Evolutionary conservation across 2,113 vertebrate genomes (phyloP).

Genomic region (Sinocyclocheilus rhinocerous): DNA sequence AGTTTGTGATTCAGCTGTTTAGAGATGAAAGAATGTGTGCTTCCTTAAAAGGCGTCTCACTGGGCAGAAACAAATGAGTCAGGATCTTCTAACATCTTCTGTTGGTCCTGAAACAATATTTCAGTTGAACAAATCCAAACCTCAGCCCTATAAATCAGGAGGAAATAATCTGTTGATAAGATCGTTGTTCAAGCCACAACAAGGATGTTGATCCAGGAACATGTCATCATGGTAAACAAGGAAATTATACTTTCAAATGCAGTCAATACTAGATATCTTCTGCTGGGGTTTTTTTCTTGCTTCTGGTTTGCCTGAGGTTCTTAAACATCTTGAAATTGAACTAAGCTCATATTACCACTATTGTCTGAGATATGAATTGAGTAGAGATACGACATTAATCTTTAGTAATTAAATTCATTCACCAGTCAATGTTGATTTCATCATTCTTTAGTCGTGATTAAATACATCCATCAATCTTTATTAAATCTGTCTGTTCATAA

Average conservation of each 20-base stretch:
- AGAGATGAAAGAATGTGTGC: not conserved
- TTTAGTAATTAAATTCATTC: not conserved
- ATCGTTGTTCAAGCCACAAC: not conserved
- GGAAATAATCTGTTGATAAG: not conserved
- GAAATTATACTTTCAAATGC: not conserved
- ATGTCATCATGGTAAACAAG: not conserved
- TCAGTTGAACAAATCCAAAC: not conserved
- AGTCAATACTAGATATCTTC: not conserved
- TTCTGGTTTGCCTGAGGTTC: not conserved
- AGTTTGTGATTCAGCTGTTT: constrained; percentile 21
- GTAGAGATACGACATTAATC: not conserved
- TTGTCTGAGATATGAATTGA: not conserved
- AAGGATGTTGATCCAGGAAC: not conserved
- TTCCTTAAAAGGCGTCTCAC: constrained; percentile 27
- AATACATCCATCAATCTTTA: not conserved
- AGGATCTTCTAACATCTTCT: not conserved
- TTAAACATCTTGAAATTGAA: not conserved
- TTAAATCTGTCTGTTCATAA: not conserved
- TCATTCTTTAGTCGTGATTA: not conserved
- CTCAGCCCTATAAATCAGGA: not conserved
- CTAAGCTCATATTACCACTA: not conserved
- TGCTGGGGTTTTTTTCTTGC: not conserved
- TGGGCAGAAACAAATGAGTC: not conserved
- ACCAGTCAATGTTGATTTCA: not conserved
- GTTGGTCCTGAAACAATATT: not conserved